Conservation (phyloP, 2,888 invertebrate genomes). For the Myathropa florea region DNA sequence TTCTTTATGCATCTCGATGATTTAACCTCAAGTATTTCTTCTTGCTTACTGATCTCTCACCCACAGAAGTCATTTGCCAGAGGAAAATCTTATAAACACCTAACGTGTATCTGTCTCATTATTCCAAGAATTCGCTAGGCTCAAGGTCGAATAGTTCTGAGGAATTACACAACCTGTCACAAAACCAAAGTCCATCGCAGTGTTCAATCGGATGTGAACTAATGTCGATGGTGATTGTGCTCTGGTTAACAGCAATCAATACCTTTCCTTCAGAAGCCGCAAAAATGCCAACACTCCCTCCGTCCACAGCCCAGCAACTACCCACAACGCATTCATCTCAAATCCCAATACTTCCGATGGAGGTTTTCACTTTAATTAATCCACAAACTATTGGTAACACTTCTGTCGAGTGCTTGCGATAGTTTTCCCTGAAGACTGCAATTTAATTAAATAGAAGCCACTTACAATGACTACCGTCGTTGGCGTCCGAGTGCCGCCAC, state of each 20-base stretch:
- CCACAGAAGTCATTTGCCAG: too few species aligned
- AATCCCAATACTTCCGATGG: constrained; percentile 38
- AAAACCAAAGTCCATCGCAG: not conserved
- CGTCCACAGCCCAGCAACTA: not conserved
- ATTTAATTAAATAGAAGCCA: constrained; percentile 67
- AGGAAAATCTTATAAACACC: too few species aligned
- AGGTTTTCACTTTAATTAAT: constrained; percentile 68
- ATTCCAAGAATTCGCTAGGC: too few species aligned
- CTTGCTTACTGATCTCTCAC: too few species aligned
- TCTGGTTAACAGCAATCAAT: not conserved
- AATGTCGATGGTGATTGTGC: not conserved
- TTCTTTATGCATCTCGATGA: too few species aligned
- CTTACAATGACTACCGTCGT: constrained; percentile 46
- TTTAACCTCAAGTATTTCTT: too few species aligned
- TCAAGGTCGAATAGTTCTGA: too few species aligned
- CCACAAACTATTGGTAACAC: constrained; percentile 51
- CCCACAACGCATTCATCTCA: constrained; percentile 2
- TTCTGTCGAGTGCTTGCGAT: constrained; percentile 31
- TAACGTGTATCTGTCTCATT: too few species aligned
- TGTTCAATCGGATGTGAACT: not conserved
- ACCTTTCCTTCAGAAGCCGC: not conserved
- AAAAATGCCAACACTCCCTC: not conserved
- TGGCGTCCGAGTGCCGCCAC: constrained; percentile 15
- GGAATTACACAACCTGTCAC: too few species aligned
- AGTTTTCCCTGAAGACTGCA: constrained; percentile 38